A percentile compares a stretch with the other conserved stretches of the same genome.
Conservation (phyloP, 92 coral and sea anemone genomes). For the Chrysogorgia sp. region DNA sequence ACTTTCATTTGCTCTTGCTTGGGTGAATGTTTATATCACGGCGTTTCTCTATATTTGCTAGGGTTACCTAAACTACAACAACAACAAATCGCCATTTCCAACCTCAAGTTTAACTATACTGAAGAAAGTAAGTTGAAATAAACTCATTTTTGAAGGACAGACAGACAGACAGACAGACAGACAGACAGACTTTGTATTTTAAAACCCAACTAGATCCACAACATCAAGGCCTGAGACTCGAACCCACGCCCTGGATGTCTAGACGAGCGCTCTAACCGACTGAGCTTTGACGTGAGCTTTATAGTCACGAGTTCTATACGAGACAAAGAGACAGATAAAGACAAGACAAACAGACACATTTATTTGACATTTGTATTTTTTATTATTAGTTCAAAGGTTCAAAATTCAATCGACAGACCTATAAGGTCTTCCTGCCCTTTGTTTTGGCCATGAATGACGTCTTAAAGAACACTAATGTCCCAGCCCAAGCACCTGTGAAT, state of each 20-base stretch:
- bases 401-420: neutral
- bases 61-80: neutral
- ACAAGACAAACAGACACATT: neutral
- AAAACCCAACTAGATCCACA: no score
- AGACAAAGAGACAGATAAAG: no score
- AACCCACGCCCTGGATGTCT: no score
- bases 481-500: neutral
- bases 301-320: no score
- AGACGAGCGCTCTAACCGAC: no score
- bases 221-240: no score
- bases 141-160: no score
- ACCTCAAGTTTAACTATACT: neutral
- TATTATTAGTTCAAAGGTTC: conserved; percentile 21
- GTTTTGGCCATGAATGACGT: neutral
- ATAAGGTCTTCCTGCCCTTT: conserved; percentile 18
- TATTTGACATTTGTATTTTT: neutral
- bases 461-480: neutral
- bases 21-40: neutral
- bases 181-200: no score
- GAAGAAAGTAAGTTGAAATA: no score
- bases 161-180: no score
- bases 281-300: no score
- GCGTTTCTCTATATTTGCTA: neutral
- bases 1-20: neutral
- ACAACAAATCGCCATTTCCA: neutral